phyloP scores from a whole-genome alignment of 2,888 invertebrate species.

The Tetranychus truncatus region DNA sequence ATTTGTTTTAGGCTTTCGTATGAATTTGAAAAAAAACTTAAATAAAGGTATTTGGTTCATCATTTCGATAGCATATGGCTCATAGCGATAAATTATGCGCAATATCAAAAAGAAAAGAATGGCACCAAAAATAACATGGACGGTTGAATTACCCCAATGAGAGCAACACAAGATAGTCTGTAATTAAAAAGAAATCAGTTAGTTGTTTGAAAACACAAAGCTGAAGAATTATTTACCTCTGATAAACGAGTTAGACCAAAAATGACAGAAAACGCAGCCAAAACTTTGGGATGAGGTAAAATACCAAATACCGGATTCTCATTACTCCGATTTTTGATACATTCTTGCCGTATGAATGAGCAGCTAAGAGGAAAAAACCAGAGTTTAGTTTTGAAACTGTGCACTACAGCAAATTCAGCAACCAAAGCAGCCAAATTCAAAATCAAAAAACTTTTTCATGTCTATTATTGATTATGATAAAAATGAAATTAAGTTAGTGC shows the following conservation, averaged over 20 bases:
- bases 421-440: not conserved
- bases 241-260: slow-evolving; percentile 4
- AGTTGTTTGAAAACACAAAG: not conserved
- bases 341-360: not conserved
- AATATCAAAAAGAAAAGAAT: not conserved
- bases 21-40: not conserved
- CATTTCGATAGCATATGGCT: not conserved
- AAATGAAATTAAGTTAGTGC: no score
- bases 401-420: not conserved
- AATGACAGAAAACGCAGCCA: not conserved
- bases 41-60: not conserved
- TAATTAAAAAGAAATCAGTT: not conserved
- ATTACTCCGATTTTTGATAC: not conserved
- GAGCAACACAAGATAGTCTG: not conserved
- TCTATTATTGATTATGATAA: not conserved
- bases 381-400: not conserved
- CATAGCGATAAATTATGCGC: not conserved
- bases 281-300: not conserved
- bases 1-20: not conserved
- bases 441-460: not conserved
- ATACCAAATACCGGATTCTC: not conserved
- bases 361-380: not conserved
- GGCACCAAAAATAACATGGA: not conserved
- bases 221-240: not conserved
- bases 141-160: not conserved